Evolutionary conservation across 2,113 vertebrate species (phyloP).

Genomic region (Cranoglanis bouderius): DNA sequence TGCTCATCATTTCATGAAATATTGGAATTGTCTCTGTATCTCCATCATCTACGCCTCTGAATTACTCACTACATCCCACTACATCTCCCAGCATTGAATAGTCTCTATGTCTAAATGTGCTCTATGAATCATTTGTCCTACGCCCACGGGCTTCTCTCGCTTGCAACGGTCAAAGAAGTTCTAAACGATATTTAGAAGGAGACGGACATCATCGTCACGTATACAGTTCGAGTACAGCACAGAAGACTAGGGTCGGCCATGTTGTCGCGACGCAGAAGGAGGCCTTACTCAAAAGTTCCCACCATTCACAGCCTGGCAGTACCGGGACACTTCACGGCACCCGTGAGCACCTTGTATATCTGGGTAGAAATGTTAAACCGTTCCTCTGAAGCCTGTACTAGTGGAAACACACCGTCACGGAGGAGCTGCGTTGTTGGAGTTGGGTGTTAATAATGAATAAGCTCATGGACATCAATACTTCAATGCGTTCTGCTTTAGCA

Average conservation of each 20-base stretch:
- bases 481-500: not conserved
- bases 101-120: too few species aligned
- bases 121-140: not conserved
- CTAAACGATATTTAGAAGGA: not conserved
- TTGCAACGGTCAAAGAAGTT: not conserved
- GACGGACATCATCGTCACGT: not conserved
- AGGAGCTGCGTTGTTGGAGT: not conserved
- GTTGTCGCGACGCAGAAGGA: not conserved
- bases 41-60: not conserved
- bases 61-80: not conserved
- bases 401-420: not conserved
- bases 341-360: not conserved
- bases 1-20: not conserved
- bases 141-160: not conserved
- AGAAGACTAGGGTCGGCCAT: too few species aligned
- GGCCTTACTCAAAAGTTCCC: not conserved
- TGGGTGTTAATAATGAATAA: slow-evolving; percentile 18
- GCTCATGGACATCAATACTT: slow-evolving; percentile 14
- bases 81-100: not conserved
- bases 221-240: not conserved
- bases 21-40: not conserved
- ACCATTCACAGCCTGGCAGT: too few species aligned
- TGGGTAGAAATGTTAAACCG: not conserved
- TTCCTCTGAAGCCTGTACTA: not conserved
- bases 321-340: not conserved